A percentile compares a stretch with the other conserved stretches of the same genome.
phyloP scores from a whole-genome alignment of 2,113 vertebrate species.

The Sigmodon hispidus region DNA sequence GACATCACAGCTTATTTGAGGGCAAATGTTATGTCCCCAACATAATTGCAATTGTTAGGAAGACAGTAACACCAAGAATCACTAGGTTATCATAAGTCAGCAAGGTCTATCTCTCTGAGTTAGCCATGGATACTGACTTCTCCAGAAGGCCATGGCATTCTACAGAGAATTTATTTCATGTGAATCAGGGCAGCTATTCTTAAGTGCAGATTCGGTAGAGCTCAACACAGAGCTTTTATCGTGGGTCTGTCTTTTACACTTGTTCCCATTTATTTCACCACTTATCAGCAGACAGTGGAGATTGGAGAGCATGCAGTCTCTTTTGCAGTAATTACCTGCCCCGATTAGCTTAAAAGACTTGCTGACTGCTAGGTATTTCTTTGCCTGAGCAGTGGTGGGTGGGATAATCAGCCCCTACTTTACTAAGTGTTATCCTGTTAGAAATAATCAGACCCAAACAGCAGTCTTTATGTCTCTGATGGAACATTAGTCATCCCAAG shows the following conservation, averaged over 20 bases:
- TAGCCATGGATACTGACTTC: background rate
- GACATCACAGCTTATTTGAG: background rate
- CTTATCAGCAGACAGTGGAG: background rate
- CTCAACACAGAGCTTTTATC: background rate
- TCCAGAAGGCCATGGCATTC: background rate
- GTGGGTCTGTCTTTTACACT: background rate
- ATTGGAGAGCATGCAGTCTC: background rate
- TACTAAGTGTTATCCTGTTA: conserved; percentile 10
- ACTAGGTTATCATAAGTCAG: background rate
- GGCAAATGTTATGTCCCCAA: background rate
- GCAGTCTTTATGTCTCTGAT: background rate
- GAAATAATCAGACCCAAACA: conserved; percentile 34
- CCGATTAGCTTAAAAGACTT: conserved; percentile 52
- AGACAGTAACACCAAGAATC: background rate
- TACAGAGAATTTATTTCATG: background rate
- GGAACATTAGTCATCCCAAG: conserved; percentile 40
- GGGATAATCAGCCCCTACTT: background rate
- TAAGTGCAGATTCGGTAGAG: background rate
- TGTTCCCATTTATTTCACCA: background rate
- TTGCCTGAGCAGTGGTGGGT: conserved; percentile 39
- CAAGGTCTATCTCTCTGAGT: background rate
- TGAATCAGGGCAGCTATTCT: background rate
- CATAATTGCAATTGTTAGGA: background rate
- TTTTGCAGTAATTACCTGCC: conserved; percentile 59
- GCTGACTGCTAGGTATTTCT: conserved; percentile 33